Evolutionary conservation across 1,140 invertebrate species (phyloP), one percentile per base, ranked within the genome.

Genomic region (Zelostemma sp.): DNA sequence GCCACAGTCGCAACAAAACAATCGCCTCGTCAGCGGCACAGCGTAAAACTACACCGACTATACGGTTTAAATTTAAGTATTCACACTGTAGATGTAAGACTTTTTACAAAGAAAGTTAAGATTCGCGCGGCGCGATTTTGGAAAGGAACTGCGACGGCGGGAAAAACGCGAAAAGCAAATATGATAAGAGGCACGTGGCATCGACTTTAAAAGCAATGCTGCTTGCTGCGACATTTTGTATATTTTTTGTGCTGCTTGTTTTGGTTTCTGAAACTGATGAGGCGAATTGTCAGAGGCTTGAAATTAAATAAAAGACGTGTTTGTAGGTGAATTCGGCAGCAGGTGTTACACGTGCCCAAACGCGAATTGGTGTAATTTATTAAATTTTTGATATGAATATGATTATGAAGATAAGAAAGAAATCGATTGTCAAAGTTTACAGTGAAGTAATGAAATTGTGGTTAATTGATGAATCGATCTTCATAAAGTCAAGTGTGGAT

Each of bases 11-110:
- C 73, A 81, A 64, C 75, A 80, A 45, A 82, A 68, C 28, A 77
- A 33, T 55, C 82, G 81, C 58, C 75, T 84, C 17, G 77, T 82
- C 38, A 79, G 77, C 48, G 82, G 80, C 55, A 79, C 76, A 14
- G 80, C 80, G 77, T 83, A 81, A 55, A 18, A 47, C 48, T 18
- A 58, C 40, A 62, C 38, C 28, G 69, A 18, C 3, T 51, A 35
- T 55, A 66, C 58, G 58, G 56, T 53, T 71, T 71, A 71, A 61
- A 45, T 41, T 48, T 66, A 63, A 66, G 56, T 62, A 66, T 59
- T 66, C 56, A 69, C 62, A 66, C 57, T 47, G 33, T 71, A 71
- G 68, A 62, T 54, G 9, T 71, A 65, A 71, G 68, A 71, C 35
- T 71, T 71, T 71, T 71, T 71, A 66, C 68, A 49, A 21, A 65